phyloP scores from a whole-genome alignment of 2,113 vertebrate genomes.

The Ardeotis arabs region DNA sequence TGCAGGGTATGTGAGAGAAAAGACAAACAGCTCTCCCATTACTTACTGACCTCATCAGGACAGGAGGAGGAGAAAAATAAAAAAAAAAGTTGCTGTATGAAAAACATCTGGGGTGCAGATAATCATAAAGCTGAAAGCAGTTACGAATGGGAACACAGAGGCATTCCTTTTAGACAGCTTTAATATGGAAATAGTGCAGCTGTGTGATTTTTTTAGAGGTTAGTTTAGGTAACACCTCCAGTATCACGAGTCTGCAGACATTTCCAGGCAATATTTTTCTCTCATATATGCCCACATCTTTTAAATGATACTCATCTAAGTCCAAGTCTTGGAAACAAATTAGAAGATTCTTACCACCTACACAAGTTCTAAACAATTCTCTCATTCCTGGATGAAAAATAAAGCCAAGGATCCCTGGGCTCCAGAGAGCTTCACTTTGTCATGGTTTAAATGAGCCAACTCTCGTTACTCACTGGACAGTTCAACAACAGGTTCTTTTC shows the following conservation, averaged over 20 bases:
- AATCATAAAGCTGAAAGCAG: background rate
- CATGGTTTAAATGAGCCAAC: background rate
- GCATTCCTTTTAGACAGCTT: conserved; percentile 27
- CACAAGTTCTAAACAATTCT: background rate
- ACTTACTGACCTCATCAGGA: background rate
- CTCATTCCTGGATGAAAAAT: background rate
- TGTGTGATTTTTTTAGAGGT: background rate
- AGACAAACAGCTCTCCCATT: background rate
- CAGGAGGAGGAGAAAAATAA: background rate
- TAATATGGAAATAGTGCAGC: background rate
- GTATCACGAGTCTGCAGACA: background rate
- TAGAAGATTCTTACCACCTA: background rate
- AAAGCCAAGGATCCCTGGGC: background rate
- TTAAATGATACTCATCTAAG: background rate
- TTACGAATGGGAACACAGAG: background rate
- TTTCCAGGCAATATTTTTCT: background rate
- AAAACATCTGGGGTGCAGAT: conserved; percentile 9
- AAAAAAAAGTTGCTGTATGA: background rate
- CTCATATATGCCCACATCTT: background rate
- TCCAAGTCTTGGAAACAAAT: background rate
- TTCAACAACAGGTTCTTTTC: background rate
- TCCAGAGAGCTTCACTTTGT: background rate
- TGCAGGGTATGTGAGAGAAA: background rate
- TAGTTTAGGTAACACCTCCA: background rate
- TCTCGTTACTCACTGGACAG: background rate